Conservation (phyloP, 2,888 invertebrate genomes). For the Amiota mariae region DNA sequence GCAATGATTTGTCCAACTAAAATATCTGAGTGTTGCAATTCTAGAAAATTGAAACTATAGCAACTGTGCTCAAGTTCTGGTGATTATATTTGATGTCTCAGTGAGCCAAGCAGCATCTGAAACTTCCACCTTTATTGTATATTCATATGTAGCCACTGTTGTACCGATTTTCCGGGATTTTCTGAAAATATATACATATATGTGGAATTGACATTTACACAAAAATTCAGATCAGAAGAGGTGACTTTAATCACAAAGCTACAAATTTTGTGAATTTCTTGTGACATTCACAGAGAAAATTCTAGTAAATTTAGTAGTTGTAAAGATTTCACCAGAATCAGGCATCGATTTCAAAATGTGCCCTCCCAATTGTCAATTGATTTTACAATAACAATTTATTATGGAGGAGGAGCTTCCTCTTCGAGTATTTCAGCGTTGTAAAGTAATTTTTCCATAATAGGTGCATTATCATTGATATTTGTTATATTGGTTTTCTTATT, state of each 20-base stretch:
- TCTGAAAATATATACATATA: constrained; percentile 97
- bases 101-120: constrained; percentile 94
- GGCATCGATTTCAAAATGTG: too few species aligned
- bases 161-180: constrained; percentile 92
- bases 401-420: constrained; percentile 88
- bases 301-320: constrained; percentile 89
- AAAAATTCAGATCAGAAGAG: constrained; percentile 91
- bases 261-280: constrained; percentile 93
- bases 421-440: constrained; percentile 91
- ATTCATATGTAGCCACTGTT: constrained; percentile 92
- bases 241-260: constrained; percentile 94
- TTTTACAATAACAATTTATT: constrained; percentile 82
- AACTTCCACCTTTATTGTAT: constrained; percentile 89
- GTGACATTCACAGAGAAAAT: constrained; percentile 95
- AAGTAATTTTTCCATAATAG: constrained; percentile 84
- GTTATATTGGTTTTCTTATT: constrained; percentile 75
- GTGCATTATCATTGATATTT: constrained; percentile 94
- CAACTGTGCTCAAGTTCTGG: constrained; percentile 90
- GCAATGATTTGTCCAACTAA: constrained; percentile 93
- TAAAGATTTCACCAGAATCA: too few species aligned
- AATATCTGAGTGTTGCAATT: constrained; percentile 84
- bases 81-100: constrained; percentile 91
- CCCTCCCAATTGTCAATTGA: constrained; percentile 90
- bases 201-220: constrained; percentile 90
- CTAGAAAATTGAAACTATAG: constrained; percentile 92